Evolutionary conservation across 1,140 invertebrate species (phyloP), one percentile per base, ranked within the genome.

Genomic region (Tetraneura akinire): DNA sequence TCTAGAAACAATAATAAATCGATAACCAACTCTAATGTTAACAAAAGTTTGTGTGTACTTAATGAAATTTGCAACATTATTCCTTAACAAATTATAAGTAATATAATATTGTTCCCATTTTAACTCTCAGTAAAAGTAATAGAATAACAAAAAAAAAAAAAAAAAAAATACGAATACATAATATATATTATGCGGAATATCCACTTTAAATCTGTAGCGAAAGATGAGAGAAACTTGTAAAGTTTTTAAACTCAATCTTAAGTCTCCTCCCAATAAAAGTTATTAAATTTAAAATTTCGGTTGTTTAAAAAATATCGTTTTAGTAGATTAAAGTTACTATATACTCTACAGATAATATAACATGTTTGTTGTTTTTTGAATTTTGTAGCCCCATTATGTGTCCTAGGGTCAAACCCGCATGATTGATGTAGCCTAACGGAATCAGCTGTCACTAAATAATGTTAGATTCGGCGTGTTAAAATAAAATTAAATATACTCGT

Each of bases 271-370:
- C 51, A 55, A 74, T 23, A 37, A 47, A 68, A 68, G 66, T 47
- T 45, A 11, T 68, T 68, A 45, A 68, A 26, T 3, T 1, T 23
- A 18, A 13, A 11, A 23, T 47, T 47, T 68, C 6, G 10, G 2
- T 13, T 23, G 73, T 60, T 76, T 76, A 76, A 76, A 76, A 76
- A 76, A 57, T 76, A 57, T 32, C 4, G 26, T 73, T 73, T 73
- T 47, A 68, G 23, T 47, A n/a, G 21, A 0, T 14, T 23, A 71
- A 29, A 70, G 42, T 70, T 49, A 47, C 49, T 49, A 2, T 8
- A 8, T 49, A 47, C 49, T 49, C 6, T 8, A 8, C 23, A 9
- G 45, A 49, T 71, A 42, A 68, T 71, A 29, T 71, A n/a, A n/a
- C n/a, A 23, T 26, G 47, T 71, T 18, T 16, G 45, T 51, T 51